These are phyloP conservation scores for Pangasius krempfi DNA, from an alignment of 2,797 vertebrate genomes.

Conservation along the genomic window DNA sequence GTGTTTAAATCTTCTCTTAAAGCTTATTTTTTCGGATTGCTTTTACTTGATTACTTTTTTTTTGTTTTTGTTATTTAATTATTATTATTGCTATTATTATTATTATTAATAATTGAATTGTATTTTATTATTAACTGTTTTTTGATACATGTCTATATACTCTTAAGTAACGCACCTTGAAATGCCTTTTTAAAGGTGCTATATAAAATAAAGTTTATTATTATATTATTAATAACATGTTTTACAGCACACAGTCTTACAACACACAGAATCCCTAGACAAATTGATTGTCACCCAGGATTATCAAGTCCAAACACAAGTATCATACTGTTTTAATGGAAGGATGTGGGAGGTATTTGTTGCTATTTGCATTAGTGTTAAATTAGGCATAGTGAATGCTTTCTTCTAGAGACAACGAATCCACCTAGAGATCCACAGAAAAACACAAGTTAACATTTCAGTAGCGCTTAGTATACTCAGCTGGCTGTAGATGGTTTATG, in stretches of 20 bases:
- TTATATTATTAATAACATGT: not conserved
- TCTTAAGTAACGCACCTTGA: too few relatives aligned
- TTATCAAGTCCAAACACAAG: not conserved
- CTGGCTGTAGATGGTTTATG: not conserved
- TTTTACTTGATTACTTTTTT: too few relatives aligned
- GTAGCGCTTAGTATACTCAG: not conserved
- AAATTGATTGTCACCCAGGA: not conserved
- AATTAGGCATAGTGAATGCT: not conserved
- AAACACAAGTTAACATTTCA: not conserved
- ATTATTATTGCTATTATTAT: too few relatives aligned
- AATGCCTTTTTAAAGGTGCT: too few relatives aligned
- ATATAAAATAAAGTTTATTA: too few relatives aligned
- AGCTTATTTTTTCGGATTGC: too few relatives aligned
- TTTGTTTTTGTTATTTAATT: too few relatives aligned
- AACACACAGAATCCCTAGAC: too few relatives aligned
- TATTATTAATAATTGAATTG: too few relatives aligned
- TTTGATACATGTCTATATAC: too few relatives aligned
- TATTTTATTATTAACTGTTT: too few relatives aligned
- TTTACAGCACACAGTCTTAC: not conserved
- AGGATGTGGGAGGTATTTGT: not conserved
- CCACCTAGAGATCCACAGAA: constrained; percentile 8
- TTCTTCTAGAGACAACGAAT: constrained; percentile 4
- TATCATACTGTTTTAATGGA: not conserved
- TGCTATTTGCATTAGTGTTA: constrained; percentile 17
- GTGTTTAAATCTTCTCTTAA: too few relatives aligned